Evolutionary conservation across 2,888 invertebrate genomes (phyloP), one percentile per base, ranked within the genome.

Genomic region (Dione vanillae): DNA sequence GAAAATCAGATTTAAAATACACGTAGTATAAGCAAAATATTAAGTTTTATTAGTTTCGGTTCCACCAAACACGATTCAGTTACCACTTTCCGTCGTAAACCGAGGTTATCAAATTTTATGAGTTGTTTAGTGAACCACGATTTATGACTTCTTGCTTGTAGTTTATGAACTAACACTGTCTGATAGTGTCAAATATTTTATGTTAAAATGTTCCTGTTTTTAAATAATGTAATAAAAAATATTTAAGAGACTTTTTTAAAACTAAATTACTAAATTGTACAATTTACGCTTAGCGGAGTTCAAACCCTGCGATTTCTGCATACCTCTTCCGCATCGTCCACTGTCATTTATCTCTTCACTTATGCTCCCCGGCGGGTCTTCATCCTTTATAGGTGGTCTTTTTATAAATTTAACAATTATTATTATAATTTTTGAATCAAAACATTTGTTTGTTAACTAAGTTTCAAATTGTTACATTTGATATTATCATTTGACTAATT

Each of bases 41-140:
- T 58, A 7, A 43, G 10, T 45, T 61, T 61, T 61, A 61, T 35
- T 61, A 45, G 27, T 61, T 45, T 61, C 45, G n/a, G 43, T 45
- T 64, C 49, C 47, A 52, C n/a, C 14, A 58, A 52, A 58, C 40
- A 41, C 45, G n/a, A 41, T 67, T 40, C 19, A 47, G 35, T 52
- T 37, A 47, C 51, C 52, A 62, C 66, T 58, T 61, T 61, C 20
- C 47, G 35, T 51, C 47, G 65, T 61, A 70, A 73, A 70, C 70
- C 65, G 54, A 65, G 70, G 70, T 73, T 73, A 73, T 73, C 72
- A 65, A 65, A 56, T 65, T 69, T 69, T 69, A 69, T 66, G 70
- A 43, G 47, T 61, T 73, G 71, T 71, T 75, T 73, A 71, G 73
- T 71, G 73, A 71, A 58, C 68, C 70, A 70, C 49, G 70, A 73